These are phyloP conservation scores for Uloborus diversus DNA, from an alignment of 1,140 invertebrate genomes.

Conservation along the genomic window DNA sequence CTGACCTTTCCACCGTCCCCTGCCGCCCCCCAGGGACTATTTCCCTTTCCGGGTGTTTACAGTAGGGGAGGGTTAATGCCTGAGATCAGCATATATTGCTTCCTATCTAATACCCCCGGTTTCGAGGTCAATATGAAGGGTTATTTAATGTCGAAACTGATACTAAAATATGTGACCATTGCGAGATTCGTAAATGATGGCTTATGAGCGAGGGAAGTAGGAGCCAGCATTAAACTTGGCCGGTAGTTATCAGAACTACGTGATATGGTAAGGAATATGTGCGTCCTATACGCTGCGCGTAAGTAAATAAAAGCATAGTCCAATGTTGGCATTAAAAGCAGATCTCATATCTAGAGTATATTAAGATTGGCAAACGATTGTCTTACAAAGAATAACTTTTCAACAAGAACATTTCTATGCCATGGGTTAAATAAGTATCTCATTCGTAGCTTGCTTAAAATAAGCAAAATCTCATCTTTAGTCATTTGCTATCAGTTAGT, in stretches of 20 bases:
- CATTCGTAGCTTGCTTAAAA: neutral
- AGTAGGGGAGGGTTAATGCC: constrained; percentile 46
- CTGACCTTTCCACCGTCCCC: constrained; percentile 7
- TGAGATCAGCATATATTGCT: constrained; percentile 30
- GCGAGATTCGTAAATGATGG: neutral
- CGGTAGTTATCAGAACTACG: no score
- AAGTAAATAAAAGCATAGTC: neutral
- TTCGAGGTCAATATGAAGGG: constrained; percentile 44
- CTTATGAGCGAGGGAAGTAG: no score
- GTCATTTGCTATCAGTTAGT: no score
- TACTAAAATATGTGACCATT: constrained; percentile 25
- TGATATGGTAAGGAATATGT: no score
- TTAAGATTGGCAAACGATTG: no score
- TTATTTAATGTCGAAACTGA: constrained; percentile 30
- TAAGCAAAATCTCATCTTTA: no score
- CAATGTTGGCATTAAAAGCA: neutral
- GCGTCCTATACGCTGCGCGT: neutral
- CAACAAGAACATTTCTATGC: no score
- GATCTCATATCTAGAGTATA: no score
- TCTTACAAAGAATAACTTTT: no score
- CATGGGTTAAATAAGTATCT: no score
- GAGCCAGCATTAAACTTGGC: no score
- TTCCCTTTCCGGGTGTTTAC: constrained; percentile 45
- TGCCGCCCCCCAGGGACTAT: constrained; percentile 17
- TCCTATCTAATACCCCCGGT: constrained; percentile 36